Base-by-base conservation (phyloP, 2,888 invertebrate genomes). In the Tricholauxania praeusta region DNA sequence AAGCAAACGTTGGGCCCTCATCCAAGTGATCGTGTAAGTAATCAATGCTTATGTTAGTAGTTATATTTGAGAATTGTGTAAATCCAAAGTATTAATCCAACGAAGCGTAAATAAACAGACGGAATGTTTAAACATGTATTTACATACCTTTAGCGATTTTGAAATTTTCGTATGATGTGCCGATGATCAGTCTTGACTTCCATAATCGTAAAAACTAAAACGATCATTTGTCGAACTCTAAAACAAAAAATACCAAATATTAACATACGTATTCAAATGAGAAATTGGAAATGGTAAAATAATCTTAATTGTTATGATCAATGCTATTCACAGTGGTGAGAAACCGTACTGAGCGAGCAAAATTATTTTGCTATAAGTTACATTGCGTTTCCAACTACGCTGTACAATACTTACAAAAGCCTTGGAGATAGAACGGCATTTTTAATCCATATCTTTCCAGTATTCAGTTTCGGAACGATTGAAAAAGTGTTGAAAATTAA, bases 81-180 rank as follows among this genome's bases (percentile, higher is more conserved):
- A 80, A 81, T 80, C 81, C 81, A 82, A 80, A 67, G 53, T 60
- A 72, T 72, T 72, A 49, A 72, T 52, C 62, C 51, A 77, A 55
- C 17, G 8, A 62, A 57, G n/a, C 19, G 55, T 53, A 51, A 64
- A 72, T 22, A 51, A 5, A 60, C 64, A 51, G 12, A 14, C 22
- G 28, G 28, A 28, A 28, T 28, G 28, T 4, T 28, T 28, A 28
- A 28, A n/a, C 14, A 12, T n/a, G 19, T 64, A 12, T 60, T 19
- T 15, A 10, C 15, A 32, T 28, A 28, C 12, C 22, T 60, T 10
- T 15, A 22, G 5, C 8, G 59, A 22, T 60, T 60, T 28, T 60
- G 15, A 60, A 60, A 15, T 28, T 19, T 62, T 47, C 32, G 32
- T 17, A 47, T 17, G 63, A n/a, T 63, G 47, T 63, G 39, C 4